Conservation (phyloP, 2,888 invertebrate genomes). For the Sphaerophoria rueppellii region DNA sequence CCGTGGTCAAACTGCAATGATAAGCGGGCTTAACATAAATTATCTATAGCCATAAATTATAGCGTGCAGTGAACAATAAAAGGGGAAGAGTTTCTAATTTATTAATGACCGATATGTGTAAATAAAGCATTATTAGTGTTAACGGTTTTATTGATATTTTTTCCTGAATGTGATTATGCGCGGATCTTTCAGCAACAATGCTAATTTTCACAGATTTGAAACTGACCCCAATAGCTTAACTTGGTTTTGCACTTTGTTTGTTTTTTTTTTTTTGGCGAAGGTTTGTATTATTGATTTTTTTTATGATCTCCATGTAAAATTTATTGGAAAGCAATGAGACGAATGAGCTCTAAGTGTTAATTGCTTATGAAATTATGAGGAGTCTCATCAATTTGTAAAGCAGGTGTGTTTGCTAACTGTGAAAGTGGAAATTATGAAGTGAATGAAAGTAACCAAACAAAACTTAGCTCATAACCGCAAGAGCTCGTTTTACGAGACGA, state of each 20-base stretch:
- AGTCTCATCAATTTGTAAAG: neutral
- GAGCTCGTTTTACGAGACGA: no score
- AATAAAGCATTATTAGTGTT: slow-evolving; percentile 11
- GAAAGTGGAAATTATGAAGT: no score
- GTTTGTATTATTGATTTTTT: neutral
- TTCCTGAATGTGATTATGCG: neutral
- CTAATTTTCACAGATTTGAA: neutral
- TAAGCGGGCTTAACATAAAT: slow-evolving; percentile 1
- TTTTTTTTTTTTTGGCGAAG: neutral
- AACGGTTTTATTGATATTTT: neutral
- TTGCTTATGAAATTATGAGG: neutral
- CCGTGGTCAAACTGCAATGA: neutral
- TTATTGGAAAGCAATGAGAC: neutral
- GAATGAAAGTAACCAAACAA: neutral
- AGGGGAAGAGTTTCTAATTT: neutral
- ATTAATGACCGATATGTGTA: neutral
- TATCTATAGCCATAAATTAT: neutral
- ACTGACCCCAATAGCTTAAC: slow-evolving; percentile 4
- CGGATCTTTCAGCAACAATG: neutral
- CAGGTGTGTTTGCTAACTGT: no score
- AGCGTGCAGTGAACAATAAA: neutral
- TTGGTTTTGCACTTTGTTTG: neutral
- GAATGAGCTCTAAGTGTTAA: slow-evolving; percentile 1
- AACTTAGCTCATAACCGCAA: no score
- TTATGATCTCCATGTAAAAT: no score